These are phyloP conservation scores for Peromyscus attwateri DNA, from an alignment of 2,797 vertebrate genomes.

Conservation along the genomic window DNA sequence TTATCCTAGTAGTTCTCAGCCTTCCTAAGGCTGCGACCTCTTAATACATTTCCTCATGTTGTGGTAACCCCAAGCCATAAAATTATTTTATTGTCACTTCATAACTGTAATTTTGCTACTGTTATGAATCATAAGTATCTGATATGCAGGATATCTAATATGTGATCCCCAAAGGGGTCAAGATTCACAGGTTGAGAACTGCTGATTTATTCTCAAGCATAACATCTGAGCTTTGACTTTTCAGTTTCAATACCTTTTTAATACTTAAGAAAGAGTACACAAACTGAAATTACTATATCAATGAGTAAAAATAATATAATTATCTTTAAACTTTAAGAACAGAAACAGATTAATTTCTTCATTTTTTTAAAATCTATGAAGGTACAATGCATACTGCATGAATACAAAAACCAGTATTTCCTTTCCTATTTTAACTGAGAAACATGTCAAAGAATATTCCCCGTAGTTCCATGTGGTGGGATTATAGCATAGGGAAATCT, in stretches of 20 bases:
- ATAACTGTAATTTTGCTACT: background rate
- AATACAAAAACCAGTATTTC: conserved; percentile 39
- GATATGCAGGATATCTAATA: background rate
- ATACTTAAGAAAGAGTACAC: conserved; percentile 9
- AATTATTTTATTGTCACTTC: background rate
- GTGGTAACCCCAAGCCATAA: background rate
- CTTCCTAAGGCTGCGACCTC: background rate
- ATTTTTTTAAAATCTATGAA: background rate
- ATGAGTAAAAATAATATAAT: conserved; percentile 49
- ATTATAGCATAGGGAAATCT: background rate
- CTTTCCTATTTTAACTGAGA: conserved; percentile 46
- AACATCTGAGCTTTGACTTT: conserved; percentile 48
- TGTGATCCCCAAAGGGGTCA: background rate
- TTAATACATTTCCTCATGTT: background rate
- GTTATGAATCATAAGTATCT: background rate
- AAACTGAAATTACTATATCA: conserved; percentile 19
- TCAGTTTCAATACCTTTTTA: conserved; percentile 3
- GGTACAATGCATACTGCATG: background rate
- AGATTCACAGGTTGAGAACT: background rate
- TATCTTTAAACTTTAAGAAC: conserved; percentile 43
- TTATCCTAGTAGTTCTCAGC: background rate
- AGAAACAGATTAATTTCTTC: conserved; percentile 61
- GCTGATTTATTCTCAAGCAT: background rate
- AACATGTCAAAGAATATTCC: background rate
- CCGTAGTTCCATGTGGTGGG: background rate